A percentile compares a stretch with the other conserved stretches of the same genome.
These are phyloP conservation scores for Listronotus oregonensis DNA, from an alignment of 1,140 invertebrate species.

Conservation along the genomic window DNA sequence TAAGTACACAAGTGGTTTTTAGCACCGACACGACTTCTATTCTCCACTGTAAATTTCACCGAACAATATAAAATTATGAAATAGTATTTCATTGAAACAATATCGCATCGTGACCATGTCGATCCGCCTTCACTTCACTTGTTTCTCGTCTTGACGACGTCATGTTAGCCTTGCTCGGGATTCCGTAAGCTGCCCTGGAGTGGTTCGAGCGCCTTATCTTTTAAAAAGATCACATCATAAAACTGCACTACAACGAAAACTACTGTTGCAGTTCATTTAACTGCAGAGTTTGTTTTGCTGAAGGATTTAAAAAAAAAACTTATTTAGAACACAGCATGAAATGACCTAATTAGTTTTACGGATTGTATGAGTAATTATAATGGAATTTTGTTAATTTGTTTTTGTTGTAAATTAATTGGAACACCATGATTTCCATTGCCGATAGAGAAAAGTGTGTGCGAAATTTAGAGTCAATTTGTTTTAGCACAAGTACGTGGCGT, in stretches of 20 bases:
- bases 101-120: conserved; percentile 29
- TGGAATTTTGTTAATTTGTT: too few species aligned
- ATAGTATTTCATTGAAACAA: conserved; percentile 33
- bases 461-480: too few species aligned
- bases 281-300: too few species aligned
- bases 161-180: conserved; percentile 36
- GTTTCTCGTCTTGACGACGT: conserved; percentile 28
- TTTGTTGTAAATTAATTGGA: too few species aligned
- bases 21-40: conserved; percentile 7
- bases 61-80: conserved; percentile 28
- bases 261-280: conserved; percentile 19
- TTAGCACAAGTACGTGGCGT: too few species aligned
- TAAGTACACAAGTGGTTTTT: conserved; percentile 7
- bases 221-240: conserved; percentile 15
- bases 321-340: too few species aligned
- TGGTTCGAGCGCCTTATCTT: conserved; percentile 16
- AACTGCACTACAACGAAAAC: conserved; percentile 25
- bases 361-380: too few species aligned
- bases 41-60: conserved; percentile 12
- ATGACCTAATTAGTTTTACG: too few species aligned
- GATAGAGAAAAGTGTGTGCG: too few species aligned
- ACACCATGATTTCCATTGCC: too few species aligned
- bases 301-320: too few species aligned
- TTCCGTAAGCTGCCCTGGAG: conserved; percentile 21
- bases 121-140: conserved; percentile 37